Conservation (phyloP, 2,113 vertebrate genomes). For the Grammomys surdaster region DNA sequence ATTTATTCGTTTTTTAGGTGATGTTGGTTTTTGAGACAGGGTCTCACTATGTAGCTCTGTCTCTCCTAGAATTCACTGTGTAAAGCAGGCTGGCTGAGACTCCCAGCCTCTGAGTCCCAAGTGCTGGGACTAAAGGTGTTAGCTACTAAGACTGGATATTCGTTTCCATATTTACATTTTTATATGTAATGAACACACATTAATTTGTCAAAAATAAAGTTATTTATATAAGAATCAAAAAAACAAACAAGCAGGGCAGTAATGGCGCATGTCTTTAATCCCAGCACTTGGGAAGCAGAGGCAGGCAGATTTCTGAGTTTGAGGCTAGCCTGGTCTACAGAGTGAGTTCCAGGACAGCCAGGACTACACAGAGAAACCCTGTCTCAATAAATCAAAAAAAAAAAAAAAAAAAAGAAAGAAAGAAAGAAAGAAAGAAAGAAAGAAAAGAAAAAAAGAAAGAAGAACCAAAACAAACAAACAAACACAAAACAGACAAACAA, state of each 20-base stretch:
- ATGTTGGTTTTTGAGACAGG: neutral
- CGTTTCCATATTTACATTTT: neutral
- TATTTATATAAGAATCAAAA: neutral
- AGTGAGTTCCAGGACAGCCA: too few species aligned
- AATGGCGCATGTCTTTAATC: too few species aligned
- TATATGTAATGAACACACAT: neutral
- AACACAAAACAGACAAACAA: too few species aligned
- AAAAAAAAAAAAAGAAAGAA: too few species aligned
- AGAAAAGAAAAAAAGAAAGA: too few species aligned
- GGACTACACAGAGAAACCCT: too few species aligned
- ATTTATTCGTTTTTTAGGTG: neutral
- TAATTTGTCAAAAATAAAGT: constrained; percentile 33
- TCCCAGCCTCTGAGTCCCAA: neutral
- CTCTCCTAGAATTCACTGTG: neutral
- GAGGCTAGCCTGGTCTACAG: too few species aligned
- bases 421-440: too few species aligned
- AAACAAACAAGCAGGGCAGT: too few species aligned
- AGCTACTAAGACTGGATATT: neutral
- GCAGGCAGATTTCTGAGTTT: too few species aligned
- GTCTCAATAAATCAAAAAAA: too few species aligned
- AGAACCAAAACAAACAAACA: neutral
- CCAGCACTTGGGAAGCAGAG: too few species aligned
- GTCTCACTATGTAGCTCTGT: neutral
- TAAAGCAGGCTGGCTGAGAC: neutral
- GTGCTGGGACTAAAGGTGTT: neutral